These are phyloP conservation scores for Dryobotodes eremita DNA, from an alignment of 2,888 invertebrate species.

Conservation along the genomic window DNA sequence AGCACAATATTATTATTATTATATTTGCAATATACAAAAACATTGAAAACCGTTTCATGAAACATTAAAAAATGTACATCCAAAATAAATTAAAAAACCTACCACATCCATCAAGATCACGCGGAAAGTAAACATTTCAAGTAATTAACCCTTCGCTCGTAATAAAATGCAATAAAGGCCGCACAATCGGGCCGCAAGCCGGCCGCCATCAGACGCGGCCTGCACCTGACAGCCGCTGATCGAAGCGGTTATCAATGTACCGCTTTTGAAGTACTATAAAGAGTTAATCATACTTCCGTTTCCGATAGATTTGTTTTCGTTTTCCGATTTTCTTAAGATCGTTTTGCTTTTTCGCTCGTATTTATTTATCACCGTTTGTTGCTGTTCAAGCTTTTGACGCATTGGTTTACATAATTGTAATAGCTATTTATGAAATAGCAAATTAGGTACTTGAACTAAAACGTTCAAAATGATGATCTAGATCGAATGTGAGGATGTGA, in stretches of 20 bases:
- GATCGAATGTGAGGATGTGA: too few relatives aligned
- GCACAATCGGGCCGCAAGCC: conserved; percentile 11
- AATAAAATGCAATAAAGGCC: conserved; percentile 42
- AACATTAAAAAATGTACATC: background rate
- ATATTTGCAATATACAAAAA: background rate
- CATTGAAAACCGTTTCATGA: background rate
- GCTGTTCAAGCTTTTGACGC: background rate
- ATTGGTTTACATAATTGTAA: too few relatives aligned
- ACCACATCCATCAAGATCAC: conserved; percentile 22
- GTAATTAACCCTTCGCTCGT: conserved; percentile 42
- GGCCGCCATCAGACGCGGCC: conserved; percentile 2
- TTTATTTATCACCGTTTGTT: background rate
- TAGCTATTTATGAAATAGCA: background rate
- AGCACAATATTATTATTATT: too few relatives aligned
- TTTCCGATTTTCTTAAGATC: conserved; percentile 2
- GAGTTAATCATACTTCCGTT: conserved; percentile 27
- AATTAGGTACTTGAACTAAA: background rate
- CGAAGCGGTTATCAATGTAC: conserved; percentile 22
- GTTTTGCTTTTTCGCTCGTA: background rate
- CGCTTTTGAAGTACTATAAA: conserved; percentile 10
- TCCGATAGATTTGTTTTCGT: background rate
- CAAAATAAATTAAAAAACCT: background rate
- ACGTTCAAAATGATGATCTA: background rate
- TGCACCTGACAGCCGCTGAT: conserved; percentile 49
- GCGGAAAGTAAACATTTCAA: conserved; percentile 29